These are phyloP conservation scores for Agriotes lineatus DNA, from an alignment of 2,888 invertebrate genomes.

Conservation along the genomic window DNA sequence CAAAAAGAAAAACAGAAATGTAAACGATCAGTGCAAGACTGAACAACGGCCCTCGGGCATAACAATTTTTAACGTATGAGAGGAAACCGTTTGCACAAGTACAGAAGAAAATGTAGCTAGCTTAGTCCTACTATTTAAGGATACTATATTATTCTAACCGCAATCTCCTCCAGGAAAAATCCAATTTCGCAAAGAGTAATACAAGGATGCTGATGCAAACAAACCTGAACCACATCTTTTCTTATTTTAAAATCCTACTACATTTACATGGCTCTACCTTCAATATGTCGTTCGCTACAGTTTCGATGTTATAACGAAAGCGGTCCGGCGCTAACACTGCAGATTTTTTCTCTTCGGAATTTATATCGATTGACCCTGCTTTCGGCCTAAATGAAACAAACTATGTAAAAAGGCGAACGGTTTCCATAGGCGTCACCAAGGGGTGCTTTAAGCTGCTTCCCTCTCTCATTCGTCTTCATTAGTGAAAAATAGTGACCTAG, in stretches of 20 bases:
- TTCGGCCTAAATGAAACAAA: no score
- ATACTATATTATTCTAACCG: conserved; percentile 33
- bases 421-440: no score
- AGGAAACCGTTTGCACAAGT: neutral
- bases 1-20: conserved; percentile 37
- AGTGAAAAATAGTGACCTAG: no score
- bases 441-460: no score
- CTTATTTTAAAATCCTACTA: conserved; percentile 28
- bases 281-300: conserved; percentile 7
- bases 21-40: conserved; percentile 29
- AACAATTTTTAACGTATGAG: conserved; percentile 33
- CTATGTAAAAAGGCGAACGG: no score
- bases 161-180: conserved; percentile 29
- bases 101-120: neutral
- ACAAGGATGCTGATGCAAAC: conserved; percentile 36
- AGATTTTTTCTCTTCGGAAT: neutral
- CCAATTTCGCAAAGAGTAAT: conserved; percentile 30
- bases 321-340: conserved; percentile 1
- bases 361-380: neutral
- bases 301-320: conserved; percentile 19
- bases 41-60: conserved; percentile 22
- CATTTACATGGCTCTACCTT: conserved; percentile 20
- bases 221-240: conserved; percentile 21
- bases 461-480: no score
- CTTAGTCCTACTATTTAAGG: conserved; percentile 25